phyloP scores from a whole-genome alignment of 2,113 vertebrate genomes.

The Megalops atlanticus region DNA sequence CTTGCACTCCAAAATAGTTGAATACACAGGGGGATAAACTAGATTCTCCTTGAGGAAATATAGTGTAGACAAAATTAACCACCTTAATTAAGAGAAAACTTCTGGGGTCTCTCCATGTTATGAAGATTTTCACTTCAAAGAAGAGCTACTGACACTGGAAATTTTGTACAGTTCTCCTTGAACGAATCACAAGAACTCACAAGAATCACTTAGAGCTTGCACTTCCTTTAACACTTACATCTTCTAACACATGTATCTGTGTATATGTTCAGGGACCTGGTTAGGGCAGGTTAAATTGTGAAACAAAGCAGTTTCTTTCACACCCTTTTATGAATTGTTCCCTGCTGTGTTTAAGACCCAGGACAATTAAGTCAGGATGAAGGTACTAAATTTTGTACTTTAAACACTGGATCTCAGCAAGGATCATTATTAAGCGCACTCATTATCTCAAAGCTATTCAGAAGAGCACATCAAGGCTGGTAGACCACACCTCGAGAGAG shows the following conservation, averaged over 20 bases:
- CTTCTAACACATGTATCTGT: no score
- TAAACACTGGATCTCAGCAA: slow-evolving; percentile 37
- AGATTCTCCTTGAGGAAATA: slow-evolving; percentile 68
- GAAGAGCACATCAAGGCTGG: slow-evolving; percentile 35
- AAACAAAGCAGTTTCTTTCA: slow-evolving; percentile 52
- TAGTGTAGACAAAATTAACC: slow-evolving; percentile 66
- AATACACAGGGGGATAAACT: slow-evolving; percentile 61
- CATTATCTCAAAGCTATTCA: slow-evolving; percentile 42
- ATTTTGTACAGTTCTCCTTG: slow-evolving; percentile 66
- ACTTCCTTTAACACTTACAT: slow-evolving; percentile 41
- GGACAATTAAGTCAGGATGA: slow-evolving; percentile 55
- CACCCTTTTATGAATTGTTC: slow-evolving; percentile 50
- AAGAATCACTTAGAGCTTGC: slow-evolving; percentile 57
- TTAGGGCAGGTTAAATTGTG: slow-evolving; percentile 12
- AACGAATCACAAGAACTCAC: slow-evolving; percentile 65
- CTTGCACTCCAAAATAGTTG: slow-evolving; percentile 62
- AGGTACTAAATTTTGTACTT: slow-evolving; percentile 49
- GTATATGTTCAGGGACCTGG: no score
- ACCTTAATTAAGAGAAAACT: slow-evolving; percentile 66
- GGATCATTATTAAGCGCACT: slow-evolving; percentile 45
- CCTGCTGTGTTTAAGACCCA: slow-evolving; percentile 40
- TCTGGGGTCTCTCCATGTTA: slow-evolving; percentile 71
- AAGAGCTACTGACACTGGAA: slow-evolving; percentile 68
- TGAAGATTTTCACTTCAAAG: slow-evolving; percentile 74
- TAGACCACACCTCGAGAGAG: slow-evolving; percentile 12